phyloP scores from a whole-genome alignment of 2,888 invertebrate genomes.

The Lasius fuliginosus region DNA sequence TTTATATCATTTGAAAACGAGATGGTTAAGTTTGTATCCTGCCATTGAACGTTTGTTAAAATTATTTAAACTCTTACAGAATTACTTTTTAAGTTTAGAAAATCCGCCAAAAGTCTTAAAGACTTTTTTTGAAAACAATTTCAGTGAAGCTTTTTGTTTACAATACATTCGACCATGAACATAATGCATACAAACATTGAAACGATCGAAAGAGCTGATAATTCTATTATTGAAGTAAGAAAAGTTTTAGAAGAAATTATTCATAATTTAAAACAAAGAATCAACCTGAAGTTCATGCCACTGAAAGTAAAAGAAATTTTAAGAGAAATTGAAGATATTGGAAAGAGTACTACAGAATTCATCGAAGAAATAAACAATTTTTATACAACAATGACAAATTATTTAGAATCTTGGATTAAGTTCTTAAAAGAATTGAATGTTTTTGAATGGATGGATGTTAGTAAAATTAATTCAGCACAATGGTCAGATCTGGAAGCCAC shows the following conservation, averaged over 20 bases:
- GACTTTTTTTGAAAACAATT: neutral
- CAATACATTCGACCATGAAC: conserved; percentile 3
- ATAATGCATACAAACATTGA: conserved; percentile 19
- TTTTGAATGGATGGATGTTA: conserved; percentile 15
- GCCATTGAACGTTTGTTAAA: neutral
- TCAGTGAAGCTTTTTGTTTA: conserved; percentile 7
- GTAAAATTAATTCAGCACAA: neutral
- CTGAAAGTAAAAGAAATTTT: conserved; percentile 16
- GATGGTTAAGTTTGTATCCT: neutral
- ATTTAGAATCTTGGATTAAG: conserved; percentile 4
- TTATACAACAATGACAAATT: conserved; percentile 5
- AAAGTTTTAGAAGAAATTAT: conserved; percentile 14
- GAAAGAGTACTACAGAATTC: neutral
- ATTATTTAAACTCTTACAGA: neutral
- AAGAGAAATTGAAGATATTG: conserved; percentile 1
- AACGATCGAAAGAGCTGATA: neutral
- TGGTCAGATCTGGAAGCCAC: neutral
- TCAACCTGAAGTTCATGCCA: neutral
- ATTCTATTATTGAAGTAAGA: conserved; percentile 24
- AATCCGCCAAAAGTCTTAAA: neutral
- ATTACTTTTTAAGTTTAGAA: conserved; percentile 17
- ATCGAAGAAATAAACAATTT: neutral
- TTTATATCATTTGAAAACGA: conserved; percentile 14
- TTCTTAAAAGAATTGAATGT: neutral
- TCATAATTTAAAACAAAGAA: neutral